phyloP scores from a whole-genome alignment of 2,113 vertebrate species.

The Gasterosteus nipponicus region DNA sequence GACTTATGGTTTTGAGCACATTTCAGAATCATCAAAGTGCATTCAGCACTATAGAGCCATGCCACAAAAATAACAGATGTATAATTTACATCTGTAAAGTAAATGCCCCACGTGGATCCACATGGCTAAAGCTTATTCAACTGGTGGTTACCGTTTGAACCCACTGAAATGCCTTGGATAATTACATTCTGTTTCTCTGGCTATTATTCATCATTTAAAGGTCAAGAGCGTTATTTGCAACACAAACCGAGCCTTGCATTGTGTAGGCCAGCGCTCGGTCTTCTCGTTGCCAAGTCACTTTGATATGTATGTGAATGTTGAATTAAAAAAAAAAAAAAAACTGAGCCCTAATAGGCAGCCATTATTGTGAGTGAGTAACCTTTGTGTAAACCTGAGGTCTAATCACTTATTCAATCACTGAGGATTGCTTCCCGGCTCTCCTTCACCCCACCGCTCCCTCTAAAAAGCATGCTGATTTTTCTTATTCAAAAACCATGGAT shows the following conservation, averaged over 20 bases:
- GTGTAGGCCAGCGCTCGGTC: slow-evolving; percentile 33
- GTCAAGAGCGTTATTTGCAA: slow-evolving; percentile 71
- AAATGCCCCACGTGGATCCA: slow-evolving; percentile 45
- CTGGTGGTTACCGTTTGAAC: slow-evolving; percentile 69
- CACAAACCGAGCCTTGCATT: slow-evolving; percentile 51
- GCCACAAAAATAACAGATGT: slow-evolving; percentile 41
- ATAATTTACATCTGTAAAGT: slow-evolving; percentile 42
- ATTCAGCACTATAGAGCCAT: slow-evolving; percentile 3
- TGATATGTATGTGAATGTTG: slow-evolving; percentile 71
- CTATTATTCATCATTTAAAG: slow-evolving; percentile 70
- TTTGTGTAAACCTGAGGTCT: slow-evolving; percentile 68
- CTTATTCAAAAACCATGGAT: slow-evolving; percentile 62
- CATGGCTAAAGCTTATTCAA: slow-evolving; percentile 55
- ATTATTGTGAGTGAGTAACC: slow-evolving; percentile 61
- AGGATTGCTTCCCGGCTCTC: slow-evolving; percentile 56
- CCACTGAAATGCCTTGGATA: slow-evolving; percentile 55
- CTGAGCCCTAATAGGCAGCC: slow-evolving; percentile 55
- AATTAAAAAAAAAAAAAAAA: slow-evolving; percentile 53
- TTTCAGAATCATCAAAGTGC: slow-evolving; percentile 41
- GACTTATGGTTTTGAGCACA: slow-evolving; percentile 44
- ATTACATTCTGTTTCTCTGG: slow-evolving; percentile 58
- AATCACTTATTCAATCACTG: slow-evolving; percentile 77
- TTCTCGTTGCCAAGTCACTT: slow-evolving; percentile 57
- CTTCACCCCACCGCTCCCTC: slow-evolving; percentile 14
- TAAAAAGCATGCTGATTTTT: slow-evolving; percentile 56